phyloP scores from a whole-genome alignment of 2,797 vertebrate genomes.

The Chelon labrosus region DNA sequence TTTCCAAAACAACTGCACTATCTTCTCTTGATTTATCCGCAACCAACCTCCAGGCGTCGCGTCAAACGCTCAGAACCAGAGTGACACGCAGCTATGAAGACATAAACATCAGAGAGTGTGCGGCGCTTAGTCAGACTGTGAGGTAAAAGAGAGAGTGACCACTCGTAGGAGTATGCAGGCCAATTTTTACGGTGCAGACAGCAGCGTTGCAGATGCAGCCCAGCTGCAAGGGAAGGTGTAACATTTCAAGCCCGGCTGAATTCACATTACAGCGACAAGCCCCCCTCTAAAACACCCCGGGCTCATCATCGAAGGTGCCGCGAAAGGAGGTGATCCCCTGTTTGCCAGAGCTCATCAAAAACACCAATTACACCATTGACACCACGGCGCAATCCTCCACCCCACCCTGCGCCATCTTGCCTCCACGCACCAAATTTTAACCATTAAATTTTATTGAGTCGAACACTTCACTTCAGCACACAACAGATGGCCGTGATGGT shows the following conservation, averaged over 20 bases:
- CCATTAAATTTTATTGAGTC: conserved; percentile 69
- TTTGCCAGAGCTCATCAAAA: conserved; percentile 82
- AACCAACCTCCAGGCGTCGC: not conserved
- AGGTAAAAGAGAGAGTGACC: conserved; percentile 64
- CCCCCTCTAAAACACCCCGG: conserved; percentile 69
- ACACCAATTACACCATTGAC: conserved; percentile 84
- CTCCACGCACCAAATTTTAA: conserved; percentile 64
- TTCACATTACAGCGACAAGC: conserved; percentile 84
- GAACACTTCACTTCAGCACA: conserved; percentile 23
- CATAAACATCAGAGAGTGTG: conserved; percentile 16
- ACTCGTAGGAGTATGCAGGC: conserved; percentile 63
- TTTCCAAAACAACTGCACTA: not conserved
- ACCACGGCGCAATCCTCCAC: conserved; percentile 60
- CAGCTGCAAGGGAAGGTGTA: conserved; percentile 93
- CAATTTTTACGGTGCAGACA: conserved; percentile 86
- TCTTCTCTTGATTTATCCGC: conserved; percentile 4
- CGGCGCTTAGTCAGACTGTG: conserved; percentile 76
- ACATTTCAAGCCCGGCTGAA: conserved; percentile 89
- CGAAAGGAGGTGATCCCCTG: conserved; percentile 43
- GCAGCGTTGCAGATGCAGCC: conserved; percentile 94
- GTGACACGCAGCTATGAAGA: conserved; percentile 43
- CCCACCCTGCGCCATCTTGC: not conserved
- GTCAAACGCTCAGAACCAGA: not conserved
- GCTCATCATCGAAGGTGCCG: conserved; percentile 82
- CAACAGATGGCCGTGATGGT: conserved; percentile 59